Evolutionary conservation across 2,113 vertebrate species (phyloP).

Genomic region (Gymnocephalus cernua): DNA sequence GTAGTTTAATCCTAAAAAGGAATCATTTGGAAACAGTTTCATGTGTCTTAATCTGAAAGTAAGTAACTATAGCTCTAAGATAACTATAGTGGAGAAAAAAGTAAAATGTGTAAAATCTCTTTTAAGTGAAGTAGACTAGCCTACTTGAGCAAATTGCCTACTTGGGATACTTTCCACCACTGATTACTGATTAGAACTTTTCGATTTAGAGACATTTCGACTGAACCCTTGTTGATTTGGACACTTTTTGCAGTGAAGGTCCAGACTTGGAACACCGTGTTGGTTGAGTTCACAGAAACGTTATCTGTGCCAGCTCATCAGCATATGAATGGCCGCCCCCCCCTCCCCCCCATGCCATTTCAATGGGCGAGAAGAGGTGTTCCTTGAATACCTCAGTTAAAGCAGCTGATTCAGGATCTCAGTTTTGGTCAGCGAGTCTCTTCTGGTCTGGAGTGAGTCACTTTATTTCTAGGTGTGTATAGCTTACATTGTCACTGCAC

Average conservation of each 20-base stretch:
- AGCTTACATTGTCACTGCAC: not conserved
- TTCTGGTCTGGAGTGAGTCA: not conserved
- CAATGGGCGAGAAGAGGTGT: conserved; percentile 48
- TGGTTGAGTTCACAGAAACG: conserved; percentile 37
- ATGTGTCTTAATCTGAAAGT: too few species aligned
- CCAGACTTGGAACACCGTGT: conserved; percentile 11
- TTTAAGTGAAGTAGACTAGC: not conserved
- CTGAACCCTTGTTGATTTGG: not conserved
- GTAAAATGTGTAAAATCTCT: not conserved
- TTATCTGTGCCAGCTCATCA: conserved; percentile 73
- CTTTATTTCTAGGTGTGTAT: conserved; percentile 20
- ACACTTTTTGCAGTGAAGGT: conserved; percentile 29
- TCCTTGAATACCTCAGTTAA: conserved; percentile 31
- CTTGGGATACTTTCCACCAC: not conserved
- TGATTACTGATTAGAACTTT: not conserved
- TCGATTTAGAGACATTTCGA: not conserved
- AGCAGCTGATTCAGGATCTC: conserved; percentile 53
- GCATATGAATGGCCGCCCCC: conserved; percentile 71
- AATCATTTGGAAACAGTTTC: not conserved
- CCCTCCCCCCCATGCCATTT: conserved; percentile 44
- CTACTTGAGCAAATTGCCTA: not conserved
- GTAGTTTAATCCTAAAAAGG: not conserved
- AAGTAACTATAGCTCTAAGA: too few species aligned
- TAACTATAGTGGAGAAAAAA: too few species aligned
- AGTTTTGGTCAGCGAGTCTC: conserved; percentile 24